Base-by-base conservation (phyloP, 2,888 invertebrate genomes). In the Sphaerophoria taeniata region DNA sequence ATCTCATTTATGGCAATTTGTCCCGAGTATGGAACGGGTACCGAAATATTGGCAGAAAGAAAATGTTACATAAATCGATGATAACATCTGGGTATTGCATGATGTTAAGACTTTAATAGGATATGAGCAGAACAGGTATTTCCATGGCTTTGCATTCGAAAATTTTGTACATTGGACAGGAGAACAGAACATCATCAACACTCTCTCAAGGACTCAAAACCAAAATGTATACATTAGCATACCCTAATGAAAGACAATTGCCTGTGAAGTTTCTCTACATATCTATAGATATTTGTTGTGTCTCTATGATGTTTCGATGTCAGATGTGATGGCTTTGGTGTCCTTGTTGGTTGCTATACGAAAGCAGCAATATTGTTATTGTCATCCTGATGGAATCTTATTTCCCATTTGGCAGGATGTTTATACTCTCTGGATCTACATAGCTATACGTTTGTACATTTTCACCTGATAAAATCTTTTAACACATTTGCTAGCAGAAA, bases 171-270 rank as follows among this genome's bases (percentile, higher is more conserved):
- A 0, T 16, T 6, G 0, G 3, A 9, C 7, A 16, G 67, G 45
- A 34, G 34, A 14, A 14, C 39, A 43, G 47, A 63, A 14, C 47
- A 65, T 33, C 78, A 81, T 81, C 55, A 78, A 16, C 70, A 53
- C 74, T 71, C 75, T 60, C 71, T 58, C 31, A 43, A 60, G 79
- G 71, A 84, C 75, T 65, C 24, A 61, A 84, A 75, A 49, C 75
- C 60, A 60, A 75, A 75, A 69, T 45, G 31, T 61, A 47, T 67
- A 49, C 65, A 79, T 74, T 58, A 43, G 60, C 53, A 70, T 67
- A 55, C 60, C 75, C 80, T 85, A 80, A 85, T 85, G 84, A 85
- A 85, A 85, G 79, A 75, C 75, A 80, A 85, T 85, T 85, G 84
- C 80, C 80, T 76, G 75, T 80, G 72, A 80, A 76, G 80, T 76